These are phyloP conservation scores for Macroglossus sobrinus DNA, from an alignment of 2,113 vertebrate genomes.

Conservation along the genomic window DNA sequence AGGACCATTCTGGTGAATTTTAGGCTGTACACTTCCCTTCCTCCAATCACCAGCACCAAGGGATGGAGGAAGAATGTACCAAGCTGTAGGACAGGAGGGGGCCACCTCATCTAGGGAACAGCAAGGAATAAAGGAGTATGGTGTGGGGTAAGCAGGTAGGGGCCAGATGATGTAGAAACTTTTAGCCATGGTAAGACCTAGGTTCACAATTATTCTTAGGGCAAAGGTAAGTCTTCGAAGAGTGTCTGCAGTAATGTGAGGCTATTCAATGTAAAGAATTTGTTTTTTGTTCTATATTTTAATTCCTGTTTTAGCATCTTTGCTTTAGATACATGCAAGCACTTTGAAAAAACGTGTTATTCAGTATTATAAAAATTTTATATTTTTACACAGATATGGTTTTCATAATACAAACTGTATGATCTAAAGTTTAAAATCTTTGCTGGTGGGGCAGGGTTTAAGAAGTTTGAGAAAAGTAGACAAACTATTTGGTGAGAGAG, in stretches of 20 bases:
- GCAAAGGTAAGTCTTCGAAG: not conserved
- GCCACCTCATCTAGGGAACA: rapidly evolving
- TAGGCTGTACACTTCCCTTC: not conserved
- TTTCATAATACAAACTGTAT: not conserved
- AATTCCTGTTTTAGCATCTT: not conserved
- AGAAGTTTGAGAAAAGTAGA: not conserved
- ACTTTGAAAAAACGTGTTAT: not conserved
- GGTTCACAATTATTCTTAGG: not conserved
- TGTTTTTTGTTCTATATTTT: not conserved
- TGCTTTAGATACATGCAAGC: not conserved
- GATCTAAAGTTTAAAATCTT: not conserved
- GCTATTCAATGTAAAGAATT: not conserved
- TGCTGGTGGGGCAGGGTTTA: not conserved
- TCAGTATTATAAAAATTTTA: not conserved
- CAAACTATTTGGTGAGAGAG: not conserved
- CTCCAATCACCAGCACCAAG: not conserved
- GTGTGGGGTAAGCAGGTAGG: no score
- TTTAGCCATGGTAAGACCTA: not conserved
- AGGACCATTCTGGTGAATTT: not conserved
- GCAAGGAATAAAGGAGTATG: not conserved
- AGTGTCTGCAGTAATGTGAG: not conserved
- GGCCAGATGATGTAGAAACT: not conserved
- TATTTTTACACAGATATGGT: not conserved
- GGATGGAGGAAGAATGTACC: not conserved
- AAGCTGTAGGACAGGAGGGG: not conserved